phyloP scores from a whole-genome alignment of 1,140 invertebrate species.

The Atta texana region DNA sequence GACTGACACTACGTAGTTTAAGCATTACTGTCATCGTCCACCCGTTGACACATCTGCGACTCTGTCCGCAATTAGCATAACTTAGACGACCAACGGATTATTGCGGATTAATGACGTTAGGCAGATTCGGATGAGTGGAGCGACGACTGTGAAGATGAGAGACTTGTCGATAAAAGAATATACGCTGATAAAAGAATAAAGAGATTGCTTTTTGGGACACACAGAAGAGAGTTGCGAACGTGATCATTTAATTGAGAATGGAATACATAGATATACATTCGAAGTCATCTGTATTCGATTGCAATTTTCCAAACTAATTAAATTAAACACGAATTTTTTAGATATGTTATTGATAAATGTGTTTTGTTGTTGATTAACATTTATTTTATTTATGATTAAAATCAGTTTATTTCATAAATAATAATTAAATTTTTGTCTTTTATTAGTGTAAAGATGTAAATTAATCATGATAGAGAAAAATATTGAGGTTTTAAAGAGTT shows the following conservation, averaged over 20 bases:
- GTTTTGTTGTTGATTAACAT: neutral
- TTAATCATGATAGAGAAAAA: neutral
- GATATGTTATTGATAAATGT: neutral
- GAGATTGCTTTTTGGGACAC: neutral
- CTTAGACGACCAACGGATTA: constrained; percentile 73
- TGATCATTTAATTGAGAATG: neutral
- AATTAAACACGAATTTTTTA: neutral
- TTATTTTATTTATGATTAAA: neutral
- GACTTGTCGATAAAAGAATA: neutral
- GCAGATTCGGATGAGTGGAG: constrained; percentile 66
- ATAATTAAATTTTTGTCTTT: neutral
- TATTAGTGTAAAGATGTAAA: too few species aligned
- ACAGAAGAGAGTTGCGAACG: neutral
- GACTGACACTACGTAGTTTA: neutral
- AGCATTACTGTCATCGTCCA: constrained; percentile 27
- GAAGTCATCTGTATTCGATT: constrained; percentile 3
- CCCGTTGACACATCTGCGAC: constrained; percentile 58
- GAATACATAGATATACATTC: neutral
- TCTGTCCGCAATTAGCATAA: constrained; percentile 74
- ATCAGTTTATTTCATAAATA: neutral
- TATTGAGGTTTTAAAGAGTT: too few species aligned
- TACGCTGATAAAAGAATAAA: neutral
- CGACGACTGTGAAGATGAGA: constrained; percentile 20
- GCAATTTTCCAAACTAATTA: neutral
- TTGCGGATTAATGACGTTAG: constrained; percentile 70